Conservation (phyloP, 2,797 vertebrate species). For the Anabas testudineus region DNA sequence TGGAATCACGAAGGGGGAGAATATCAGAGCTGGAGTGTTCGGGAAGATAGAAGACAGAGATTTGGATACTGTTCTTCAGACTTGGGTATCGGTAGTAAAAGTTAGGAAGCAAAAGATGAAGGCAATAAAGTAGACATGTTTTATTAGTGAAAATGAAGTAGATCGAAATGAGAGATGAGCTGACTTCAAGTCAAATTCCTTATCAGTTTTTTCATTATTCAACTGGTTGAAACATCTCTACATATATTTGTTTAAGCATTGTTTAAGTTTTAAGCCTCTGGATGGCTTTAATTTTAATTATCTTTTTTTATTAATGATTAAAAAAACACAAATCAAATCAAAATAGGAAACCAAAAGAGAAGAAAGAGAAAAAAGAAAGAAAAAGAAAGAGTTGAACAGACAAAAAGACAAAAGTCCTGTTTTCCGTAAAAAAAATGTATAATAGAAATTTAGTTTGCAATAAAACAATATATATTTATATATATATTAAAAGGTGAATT, state of each 20-base stretch:
- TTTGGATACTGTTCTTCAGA: conserved; percentile 35
- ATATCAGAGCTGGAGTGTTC: conserved; percentile 23
- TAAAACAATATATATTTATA: too few species aligned
- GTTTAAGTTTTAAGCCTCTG: too few species aligned
- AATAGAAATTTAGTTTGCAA: too few species aligned
- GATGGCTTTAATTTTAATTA: too few species aligned
- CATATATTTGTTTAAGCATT: not conserved
- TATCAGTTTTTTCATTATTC: not conserved
- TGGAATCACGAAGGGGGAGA: conserved; percentile 8
- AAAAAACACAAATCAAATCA: too few species aligned
- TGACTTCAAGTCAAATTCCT: not conserved
- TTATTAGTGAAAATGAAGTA: not conserved
- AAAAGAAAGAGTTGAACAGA: too few species aligned
- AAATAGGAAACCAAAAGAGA: too few species aligned
- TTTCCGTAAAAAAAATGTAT: too few species aligned
- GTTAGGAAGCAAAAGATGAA: conserved; percentile 20
- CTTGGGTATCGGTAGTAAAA: conserved; percentile 15
- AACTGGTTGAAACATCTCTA: not conserved
- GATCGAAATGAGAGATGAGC: not conserved
- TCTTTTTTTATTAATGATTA: too few species aligned
- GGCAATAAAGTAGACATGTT: conserved; percentile 4
- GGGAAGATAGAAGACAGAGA: conserved; percentile 35
- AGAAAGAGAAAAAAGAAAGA: too few species aligned
- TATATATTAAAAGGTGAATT: not conserved
- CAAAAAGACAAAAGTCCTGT: too few species aligned